Conservation (phyloP, 2,888 invertebrate genomes). For the Folsomia manolachei region DNA sequence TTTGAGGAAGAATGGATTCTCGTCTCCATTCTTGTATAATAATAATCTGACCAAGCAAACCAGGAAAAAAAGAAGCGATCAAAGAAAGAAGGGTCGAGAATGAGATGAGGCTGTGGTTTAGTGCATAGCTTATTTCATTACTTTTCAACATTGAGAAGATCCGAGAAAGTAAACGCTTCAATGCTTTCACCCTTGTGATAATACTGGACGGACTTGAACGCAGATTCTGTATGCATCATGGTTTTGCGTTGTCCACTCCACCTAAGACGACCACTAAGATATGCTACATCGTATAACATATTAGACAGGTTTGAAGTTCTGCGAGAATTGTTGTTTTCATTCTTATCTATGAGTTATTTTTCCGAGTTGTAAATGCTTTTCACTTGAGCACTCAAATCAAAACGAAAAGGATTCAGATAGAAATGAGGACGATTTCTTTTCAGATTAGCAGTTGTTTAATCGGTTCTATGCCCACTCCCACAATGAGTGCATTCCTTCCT, state of each 20-base stretch:
- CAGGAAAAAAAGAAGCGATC: not conserved
- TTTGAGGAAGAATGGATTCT: not conserved
- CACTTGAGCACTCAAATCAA: too few species aligned
- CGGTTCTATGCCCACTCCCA: too few species aligned
- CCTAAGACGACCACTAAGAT: not conserved
- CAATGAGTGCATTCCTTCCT: not conserved
- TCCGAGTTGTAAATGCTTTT: too few species aligned
- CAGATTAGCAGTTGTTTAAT: too few species aligned
- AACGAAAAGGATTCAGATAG: too few species aligned
- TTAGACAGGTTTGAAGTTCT: too few species aligned
- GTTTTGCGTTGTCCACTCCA: not conserved
- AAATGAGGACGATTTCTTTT: too few species aligned
- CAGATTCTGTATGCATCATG: not conserved
- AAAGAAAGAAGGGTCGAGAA: not conserved
- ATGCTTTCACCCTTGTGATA: too few species aligned
- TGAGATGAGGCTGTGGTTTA: not conserved
- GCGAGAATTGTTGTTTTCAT: too few species aligned
- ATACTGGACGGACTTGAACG: too few species aligned
- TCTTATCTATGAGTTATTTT: too few species aligned
- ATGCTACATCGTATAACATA: too few species aligned
- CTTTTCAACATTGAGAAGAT: not conserved
- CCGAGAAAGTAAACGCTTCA: not conserved
- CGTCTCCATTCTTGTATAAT: not conserved
- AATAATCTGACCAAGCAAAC: not conserved
- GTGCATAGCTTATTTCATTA: not conserved